Percentiles rank a stretch among this genome's conserved stretches.
Evolutionary conservation across 1,140 invertebrate genomes (phyloP).

Genomic region (Scaptomyza graminum): DNA sequence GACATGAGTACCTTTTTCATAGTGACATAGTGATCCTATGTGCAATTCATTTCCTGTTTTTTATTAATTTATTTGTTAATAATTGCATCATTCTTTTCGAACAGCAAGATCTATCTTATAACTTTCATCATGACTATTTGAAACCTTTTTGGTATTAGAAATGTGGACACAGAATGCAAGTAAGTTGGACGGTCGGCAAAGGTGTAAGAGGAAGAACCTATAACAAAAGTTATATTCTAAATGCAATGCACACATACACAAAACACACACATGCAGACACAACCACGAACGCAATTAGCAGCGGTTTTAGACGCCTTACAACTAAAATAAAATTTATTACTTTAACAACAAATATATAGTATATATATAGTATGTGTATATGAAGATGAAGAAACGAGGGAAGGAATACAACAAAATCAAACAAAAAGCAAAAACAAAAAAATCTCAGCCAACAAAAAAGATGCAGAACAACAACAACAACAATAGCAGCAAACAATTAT

Average conservation of each 20-base stretch:
- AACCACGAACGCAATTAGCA: conserved; percentile 59
- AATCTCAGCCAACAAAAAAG: conserved; percentile 31
- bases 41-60: no score
- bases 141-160: neutral
- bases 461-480: conserved; percentile 18
- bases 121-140: no score
- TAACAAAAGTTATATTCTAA: conserved; percentile 52
- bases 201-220: conserved; percentile 4
- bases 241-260: conserved; percentile 53
- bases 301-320: conserved; percentile 72
- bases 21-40: no score
- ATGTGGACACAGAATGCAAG: neutral
- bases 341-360: conserved; percentile 40
- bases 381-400: conserved; percentile 39
- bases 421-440: conserved; percentile 8
- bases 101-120: no score
- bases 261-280: conserved; percentile 14
- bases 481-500: conserved; percentile 33
- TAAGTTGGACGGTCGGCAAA: no score
- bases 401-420: conserved; percentile 21
- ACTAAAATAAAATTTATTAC: conserved; percentile 59
- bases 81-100: no score
- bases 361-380: conserved; percentile 40
- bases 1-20: no score
- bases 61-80: no score